A percentile compares a stretch with the other conserved stretches of the same genome.
Conservation (phyloP, 2,888 invertebrate genomes). For the Melitaea athalia region DNA sequence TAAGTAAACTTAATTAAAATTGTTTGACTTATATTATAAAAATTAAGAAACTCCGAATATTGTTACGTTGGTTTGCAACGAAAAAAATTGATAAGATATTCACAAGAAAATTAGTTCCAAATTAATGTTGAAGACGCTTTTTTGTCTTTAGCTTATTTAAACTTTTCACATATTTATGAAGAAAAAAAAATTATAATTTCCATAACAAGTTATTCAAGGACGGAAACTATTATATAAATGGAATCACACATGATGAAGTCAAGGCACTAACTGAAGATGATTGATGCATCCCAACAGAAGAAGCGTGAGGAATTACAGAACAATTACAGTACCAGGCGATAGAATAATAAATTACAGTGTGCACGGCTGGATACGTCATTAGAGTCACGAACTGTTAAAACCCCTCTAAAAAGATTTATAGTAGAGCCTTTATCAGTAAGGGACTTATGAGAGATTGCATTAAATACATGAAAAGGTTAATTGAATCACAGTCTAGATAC, state of each 20-base stretch:
- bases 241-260: conserved; percentile 23
- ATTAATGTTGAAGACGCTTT: too few species aligned
- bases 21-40: too few species aligned
- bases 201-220: background rate
- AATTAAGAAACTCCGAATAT: too few species aligned
- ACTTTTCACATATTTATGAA: too few species aligned
- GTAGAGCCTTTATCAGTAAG: conserved; percentile 49
- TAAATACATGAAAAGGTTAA: conserved; percentile 39
- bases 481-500: conserved; percentile 31
- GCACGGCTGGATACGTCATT: conserved; percentile 56
- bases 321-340: conserved; percentile 47
- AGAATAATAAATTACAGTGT: conserved; percentile 59
- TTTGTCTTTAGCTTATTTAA: too few species aligned
- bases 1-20: too few species aligned
- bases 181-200: too few species aligned
- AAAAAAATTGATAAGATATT: too few species aligned
- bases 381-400: conserved; percentile 72
- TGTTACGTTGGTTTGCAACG: too few species aligned
- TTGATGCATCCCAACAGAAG: conserved; percentile 40
- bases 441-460: conserved; percentile 26
- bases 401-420: conserved; percentile 64
- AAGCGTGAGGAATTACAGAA: conserved; percentile 45
- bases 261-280: conserved; percentile 38
- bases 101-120: too few species aligned
- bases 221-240: conserved; percentile 12